phyloP scores from a whole-genome alignment of 2,888 invertebrate genomes.

The Eristalis arbustorum region DNA sequence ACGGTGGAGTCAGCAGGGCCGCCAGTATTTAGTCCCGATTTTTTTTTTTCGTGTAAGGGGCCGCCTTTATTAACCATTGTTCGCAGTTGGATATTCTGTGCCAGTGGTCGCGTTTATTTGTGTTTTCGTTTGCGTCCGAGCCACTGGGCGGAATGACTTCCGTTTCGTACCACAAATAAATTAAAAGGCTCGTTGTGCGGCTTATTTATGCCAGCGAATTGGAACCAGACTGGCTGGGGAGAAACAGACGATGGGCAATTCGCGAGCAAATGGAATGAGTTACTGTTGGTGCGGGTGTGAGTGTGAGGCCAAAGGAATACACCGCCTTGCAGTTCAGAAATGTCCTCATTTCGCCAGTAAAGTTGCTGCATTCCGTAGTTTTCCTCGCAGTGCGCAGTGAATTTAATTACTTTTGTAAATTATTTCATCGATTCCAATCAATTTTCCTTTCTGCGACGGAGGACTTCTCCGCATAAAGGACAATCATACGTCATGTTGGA shows the following conservation, averaged over 20 bases:
- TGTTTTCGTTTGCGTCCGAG: not conserved
- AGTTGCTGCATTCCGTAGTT: not conserved
- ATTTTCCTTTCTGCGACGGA: not conserved
- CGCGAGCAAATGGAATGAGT: no score
- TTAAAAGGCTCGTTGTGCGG: constrained; percentile 10
- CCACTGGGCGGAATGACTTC: constrained; percentile 22
- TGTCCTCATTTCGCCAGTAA: not conserved
- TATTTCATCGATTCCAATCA: not conserved
- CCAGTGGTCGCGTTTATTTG: constrained; percentile 10
- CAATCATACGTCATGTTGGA: not conserved
- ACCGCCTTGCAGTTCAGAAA: not conserved
- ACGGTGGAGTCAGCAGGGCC: not conserved
- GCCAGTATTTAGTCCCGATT: constrained; percentile 7
- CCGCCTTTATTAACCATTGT: constrained; percentile 33
- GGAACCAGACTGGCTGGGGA: not conserved
- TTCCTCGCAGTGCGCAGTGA: not conserved
- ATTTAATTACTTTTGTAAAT: not conserved
- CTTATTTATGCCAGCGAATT: not conserved
- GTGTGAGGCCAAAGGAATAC: not conserved
- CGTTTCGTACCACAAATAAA: constrained; percentile 33
- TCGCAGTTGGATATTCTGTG: constrained; percentile 31
- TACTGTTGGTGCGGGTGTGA: no score
- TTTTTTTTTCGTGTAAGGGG: not conserved
- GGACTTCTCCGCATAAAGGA: not conserved
- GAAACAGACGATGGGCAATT: not conserved